phyloP scores from a whole-genome alignment of 92 coral and sea anemone genomes.

The Anthopleura xanthogrammica region DNA sequence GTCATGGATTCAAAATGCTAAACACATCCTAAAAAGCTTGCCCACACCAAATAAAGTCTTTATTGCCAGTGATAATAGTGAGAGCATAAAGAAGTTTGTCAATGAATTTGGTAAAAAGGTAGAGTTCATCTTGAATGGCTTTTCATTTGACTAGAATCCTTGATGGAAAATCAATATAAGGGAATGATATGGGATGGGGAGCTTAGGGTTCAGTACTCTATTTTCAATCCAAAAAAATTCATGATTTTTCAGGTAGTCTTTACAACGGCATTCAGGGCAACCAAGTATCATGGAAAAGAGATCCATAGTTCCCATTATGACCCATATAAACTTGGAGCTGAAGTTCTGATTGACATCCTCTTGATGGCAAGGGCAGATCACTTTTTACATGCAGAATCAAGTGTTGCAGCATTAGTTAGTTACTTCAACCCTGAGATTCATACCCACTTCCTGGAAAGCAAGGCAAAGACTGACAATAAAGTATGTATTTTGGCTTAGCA shows the following conservation, averaged over 20 bases:
- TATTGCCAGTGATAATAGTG: conserved; percentile 69
- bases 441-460: conserved; percentile 47
- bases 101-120: conserved; percentile 57
- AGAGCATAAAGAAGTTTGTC: conserved; percentile 48
- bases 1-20: conserved; percentile 57
- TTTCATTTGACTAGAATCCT: too few species aligned
- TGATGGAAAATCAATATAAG: too few species aligned
- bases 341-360: conserved; percentile 65
- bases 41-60: conserved; percentile 62
- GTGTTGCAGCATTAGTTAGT: conserved; percentile 65
- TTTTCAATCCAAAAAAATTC: too few species aligned
- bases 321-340: conserved; percentile 43
- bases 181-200: too few species aligned
- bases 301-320: conserved; percentile 25
- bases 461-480: neutral
- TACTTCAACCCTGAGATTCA: conserved; percentile 67
- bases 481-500: neutral
- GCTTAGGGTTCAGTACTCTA: too few species aligned
- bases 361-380: conserved; percentile 60
- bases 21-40: conserved; percentile 28
- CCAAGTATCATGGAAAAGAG: conserved; percentile 9
- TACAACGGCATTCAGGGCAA: conserved; percentile 40
- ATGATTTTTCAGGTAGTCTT: conserved; percentile 26
- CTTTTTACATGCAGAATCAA: conserved; percentile 73
- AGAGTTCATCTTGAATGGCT: too few species aligned